Base-by-base conservation (phyloP, 2,113 vertebrate species). In the Dicrurus megarhynchus region DNA sequence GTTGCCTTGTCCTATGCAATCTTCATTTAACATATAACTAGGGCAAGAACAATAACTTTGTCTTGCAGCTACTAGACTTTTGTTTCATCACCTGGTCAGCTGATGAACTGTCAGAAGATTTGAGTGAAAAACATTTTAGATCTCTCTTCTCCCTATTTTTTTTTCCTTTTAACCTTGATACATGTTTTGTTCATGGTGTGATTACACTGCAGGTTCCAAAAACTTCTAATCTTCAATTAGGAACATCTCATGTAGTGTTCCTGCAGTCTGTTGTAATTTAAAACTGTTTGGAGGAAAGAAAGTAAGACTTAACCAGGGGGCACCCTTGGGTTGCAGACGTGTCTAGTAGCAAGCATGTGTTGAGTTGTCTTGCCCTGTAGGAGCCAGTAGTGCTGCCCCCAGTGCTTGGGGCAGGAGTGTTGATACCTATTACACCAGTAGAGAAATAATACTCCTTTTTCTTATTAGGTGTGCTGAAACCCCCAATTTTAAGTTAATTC, bases 1-100 rank as follows among this genome's bases (percentile, higher is more conserved):
- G 68, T 94, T 95, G 90, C 85, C 88, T 96, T 94, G 60, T 90
- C 71, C 88, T 96, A 32, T 93, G 93, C 93, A 95, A 37, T 93
- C 88, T 78, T 90, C 20, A 13, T 30, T 7, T 86, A 28, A 88
- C 9, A 26, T 56, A 6, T 41, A 59, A 70, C 26, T 39, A 57
- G 46, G 87, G 59, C 67, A 81, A 90, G 92, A 93, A 84, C 65
- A 67, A 2, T 22, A 55, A 33, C 39, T 77, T 61, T 55, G 50
- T 88, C 75, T 59, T 92, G 90, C 64, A 80, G 5, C 75, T 77
- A 53, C 32, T 41, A 4, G 75, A 11, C 17, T 77, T 75, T 2
- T 18, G 16, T 77, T 80, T 64, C 8, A 30, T 77, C 57, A 35
- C 57, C 26, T 61, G 41, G 44, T 77, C 82, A 85, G 46, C 85